Evolutionary conservation across 2,888 invertebrate species (phyloP).

Genomic region (Tyria jacobaeae): DNA sequence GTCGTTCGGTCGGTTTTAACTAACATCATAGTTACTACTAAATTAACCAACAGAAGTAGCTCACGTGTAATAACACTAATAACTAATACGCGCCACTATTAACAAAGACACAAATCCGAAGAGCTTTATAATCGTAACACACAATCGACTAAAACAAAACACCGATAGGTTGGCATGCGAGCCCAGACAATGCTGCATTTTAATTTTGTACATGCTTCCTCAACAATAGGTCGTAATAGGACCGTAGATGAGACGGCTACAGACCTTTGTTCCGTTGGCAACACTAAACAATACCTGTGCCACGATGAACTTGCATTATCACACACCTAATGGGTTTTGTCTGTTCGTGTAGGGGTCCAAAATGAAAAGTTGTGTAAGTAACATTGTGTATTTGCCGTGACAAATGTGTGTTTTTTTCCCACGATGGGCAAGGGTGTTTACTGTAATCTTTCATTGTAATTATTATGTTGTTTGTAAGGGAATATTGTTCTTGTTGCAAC

Average conservation of each 20-base stretch:
- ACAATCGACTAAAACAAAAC: constrained; percentile 67
- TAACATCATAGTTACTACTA: no score
- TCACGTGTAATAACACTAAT: no score
- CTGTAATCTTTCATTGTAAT: constrained; percentile 52
- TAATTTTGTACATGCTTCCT: constrained; percentile 80
- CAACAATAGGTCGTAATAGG: constrained; percentile 82
- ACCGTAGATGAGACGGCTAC: constrained; percentile 80
- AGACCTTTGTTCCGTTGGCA: constrained; percentile 76
- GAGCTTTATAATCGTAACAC: constrained; percentile 34
- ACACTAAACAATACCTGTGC: constrained; percentile 83
- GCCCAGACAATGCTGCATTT: constrained; percentile 82
- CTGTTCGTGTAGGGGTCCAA: constrained; percentile 65
- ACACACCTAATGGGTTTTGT: constrained; percentile 83
- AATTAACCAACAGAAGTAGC: not conserved
- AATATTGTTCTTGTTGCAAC: constrained; percentile 15
- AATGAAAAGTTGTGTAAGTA: constrained; percentile 70
- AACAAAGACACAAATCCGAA: no score
- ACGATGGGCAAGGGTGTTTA: constrained; percentile 63
- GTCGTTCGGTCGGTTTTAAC: no score
- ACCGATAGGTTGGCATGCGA: constrained; percentile 64
- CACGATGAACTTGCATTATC: constrained; percentile 84
- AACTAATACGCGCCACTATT: constrained; percentile 12
- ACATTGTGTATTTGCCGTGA: constrained; percentile 61
- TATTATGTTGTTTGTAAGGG: constrained; percentile 38
- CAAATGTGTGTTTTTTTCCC: constrained; percentile 72